Percentiles rank a stretch among this genome's conserved stretches.
phyloP scores from a whole-genome alignment of 1,140 invertebrate genomes.

The Drosophila bipectinata region DNA sequence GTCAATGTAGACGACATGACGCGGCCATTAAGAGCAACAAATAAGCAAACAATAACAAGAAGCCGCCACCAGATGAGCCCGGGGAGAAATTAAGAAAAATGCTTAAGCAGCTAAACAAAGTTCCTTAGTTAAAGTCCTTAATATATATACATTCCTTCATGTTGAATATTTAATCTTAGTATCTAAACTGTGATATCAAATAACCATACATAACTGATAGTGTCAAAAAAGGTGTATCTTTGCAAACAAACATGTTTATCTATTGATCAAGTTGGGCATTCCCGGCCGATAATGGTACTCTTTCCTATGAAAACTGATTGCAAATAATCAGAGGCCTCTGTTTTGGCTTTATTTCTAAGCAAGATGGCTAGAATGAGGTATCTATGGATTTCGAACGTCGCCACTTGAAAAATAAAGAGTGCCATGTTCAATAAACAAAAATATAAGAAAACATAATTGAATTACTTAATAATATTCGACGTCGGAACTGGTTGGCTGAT shows the following conservation, averaged over 20 bases:
- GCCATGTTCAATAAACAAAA: constrained; percentile 7
- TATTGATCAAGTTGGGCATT: constrained; percentile 30
- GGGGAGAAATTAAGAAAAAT: constrained; percentile 62
- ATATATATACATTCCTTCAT: background rate
- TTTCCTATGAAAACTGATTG: constrained; percentile 51
- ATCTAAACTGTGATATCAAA: background rate
- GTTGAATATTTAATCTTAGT: background rate
- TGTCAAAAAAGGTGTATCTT: constrained; percentile 1
- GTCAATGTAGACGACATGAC: constrained; percentile 83
- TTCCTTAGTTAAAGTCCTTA: background rate
- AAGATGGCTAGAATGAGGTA: constrained; percentile 26
- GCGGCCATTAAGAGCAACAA: constrained; percentile 81
- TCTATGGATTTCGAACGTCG: constrained; percentile 5
- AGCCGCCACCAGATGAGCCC: constrained; percentile 28
- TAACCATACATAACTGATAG: constrained; percentile 1
- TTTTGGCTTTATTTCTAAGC: constrained; percentile 22
- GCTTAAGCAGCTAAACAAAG: constrained; percentile 23
- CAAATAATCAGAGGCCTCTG: constrained; percentile 16
- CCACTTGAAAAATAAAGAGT: background rate
- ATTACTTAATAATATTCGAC: constrained; percentile 15
- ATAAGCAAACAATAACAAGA: constrained; percentile 78
- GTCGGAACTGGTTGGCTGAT: constrained; percentile 7
- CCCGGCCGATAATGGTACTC: constrained; percentile 20
- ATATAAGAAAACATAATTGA: constrained; percentile 29
- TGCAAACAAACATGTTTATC: constrained; percentile 10